A percentile compares a stretch with the other conserved stretches of the same genome.
Conservation (phyloP, 2,888 invertebrate species). For the Ornithoptera priamus region DNA sequence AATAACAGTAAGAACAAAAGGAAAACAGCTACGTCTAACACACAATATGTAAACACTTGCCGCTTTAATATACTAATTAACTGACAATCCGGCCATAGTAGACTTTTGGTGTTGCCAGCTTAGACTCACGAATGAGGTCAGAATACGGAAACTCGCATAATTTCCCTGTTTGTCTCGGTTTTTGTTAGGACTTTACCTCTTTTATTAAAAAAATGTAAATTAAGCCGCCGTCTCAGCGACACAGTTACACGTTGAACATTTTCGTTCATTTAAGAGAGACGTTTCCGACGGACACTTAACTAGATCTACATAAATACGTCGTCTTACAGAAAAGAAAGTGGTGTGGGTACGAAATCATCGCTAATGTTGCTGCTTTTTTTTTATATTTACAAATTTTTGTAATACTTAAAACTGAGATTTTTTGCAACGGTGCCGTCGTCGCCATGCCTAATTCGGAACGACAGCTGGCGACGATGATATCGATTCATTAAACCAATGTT, state of each 20-base stretch:
- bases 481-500: too few relatives aligned
- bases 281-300: not conserved
- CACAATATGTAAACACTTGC: not conserved
- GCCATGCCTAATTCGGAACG: too few relatives aligned
- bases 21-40: not conserved
- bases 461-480: too few relatives aligned
- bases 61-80: slow-evolving; percentile 1
- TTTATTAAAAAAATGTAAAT: slow-evolving; percentile 31
- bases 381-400: too few relatives aligned
- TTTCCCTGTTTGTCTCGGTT: slow-evolving; percentile 27
- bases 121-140: slow-evolving; percentile 27
- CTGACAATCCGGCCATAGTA: slow-evolving; percentile 7
- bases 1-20: not conserved
- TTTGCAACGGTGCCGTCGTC: too few relatives aligned
- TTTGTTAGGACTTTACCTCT: slow-evolving; percentile 26
- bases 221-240: slow-evolving; percentile 13
- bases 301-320: too few relatives aligned
- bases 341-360: too few relatives aligned
- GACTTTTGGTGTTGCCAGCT: slow-evolving; percentile 6
- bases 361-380: too few relatives aligned
- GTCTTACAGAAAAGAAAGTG: too few relatives aligned
- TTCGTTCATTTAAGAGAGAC: slow-evolving; percentile 13
- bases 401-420: too few relatives aligned
- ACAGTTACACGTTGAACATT: slow-evolving; percentile 21
- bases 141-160: slow-evolving; percentile 25